These are phyloP conservation scores for Scaeva pyrastri DNA, from an alignment of 2,888 invertebrate species.

Conservation along the genomic window DNA sequence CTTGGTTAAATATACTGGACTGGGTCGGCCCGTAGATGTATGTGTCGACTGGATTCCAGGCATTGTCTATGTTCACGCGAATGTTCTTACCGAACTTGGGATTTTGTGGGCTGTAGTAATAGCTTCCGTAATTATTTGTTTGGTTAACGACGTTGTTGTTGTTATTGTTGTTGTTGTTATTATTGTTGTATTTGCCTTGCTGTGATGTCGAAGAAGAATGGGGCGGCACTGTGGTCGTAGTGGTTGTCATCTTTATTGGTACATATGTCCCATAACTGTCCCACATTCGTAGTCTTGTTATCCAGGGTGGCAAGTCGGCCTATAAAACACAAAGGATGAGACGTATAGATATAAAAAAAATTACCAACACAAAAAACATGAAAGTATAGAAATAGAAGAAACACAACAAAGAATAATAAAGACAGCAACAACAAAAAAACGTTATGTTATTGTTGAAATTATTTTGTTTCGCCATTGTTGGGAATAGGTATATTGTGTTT, in stretches of 20 bases:
- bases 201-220: conserved; percentile 77
- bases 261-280: conserved; percentile 87
- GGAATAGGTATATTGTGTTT: conserved; percentile 77
- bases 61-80: conserved; percentile 84
- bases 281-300: conserved; percentile 90
- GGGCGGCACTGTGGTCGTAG: conserved; percentile 82
- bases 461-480: conserved; percentile 76
- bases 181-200: conserved; percentile 70
- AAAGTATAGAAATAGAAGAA: conserved; percentile 6
- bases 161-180: conserved; percentile 25
- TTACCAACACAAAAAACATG: conserved; percentile 4
- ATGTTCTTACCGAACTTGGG: conserved; percentile 83
- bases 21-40: conserved; percentile 84
- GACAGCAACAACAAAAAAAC: conserved; percentile 39
- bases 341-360: conserved; percentile 61
- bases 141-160: conserved; percentile 78
- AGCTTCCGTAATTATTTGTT: conserved; percentile 82
- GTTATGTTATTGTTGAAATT: conserved; percentile 77
- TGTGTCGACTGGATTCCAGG: conserved; percentile 84
- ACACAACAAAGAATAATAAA: conserved; percentile 5
- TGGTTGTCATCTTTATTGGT: conserved; percentile 82
- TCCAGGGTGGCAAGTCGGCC: conserved; percentile 86
- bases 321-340: conserved; percentile 73
- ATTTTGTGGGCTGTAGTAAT: conserved; percentile 83
- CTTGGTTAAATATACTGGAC: conserved; percentile 84